A percentile compares a stretch with the other conserved stretches of the same genome.
phyloP scores from a whole-genome alignment of 2,113 vertebrate species.

The Oxyruncus cristatus region DNA sequence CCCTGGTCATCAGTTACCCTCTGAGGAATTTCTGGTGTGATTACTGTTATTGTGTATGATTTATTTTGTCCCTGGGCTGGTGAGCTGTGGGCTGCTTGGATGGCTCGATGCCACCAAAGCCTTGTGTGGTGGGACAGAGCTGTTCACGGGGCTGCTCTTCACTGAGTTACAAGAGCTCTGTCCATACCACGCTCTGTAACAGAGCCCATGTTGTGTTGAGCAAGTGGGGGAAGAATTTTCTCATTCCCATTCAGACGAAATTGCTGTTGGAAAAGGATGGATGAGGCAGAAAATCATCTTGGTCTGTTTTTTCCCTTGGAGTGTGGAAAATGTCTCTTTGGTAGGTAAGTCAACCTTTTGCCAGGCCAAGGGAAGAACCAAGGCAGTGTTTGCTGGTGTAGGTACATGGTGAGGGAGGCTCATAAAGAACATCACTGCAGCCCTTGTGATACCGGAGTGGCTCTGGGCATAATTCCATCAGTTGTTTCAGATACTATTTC shows the following conservation, averaged over 20 bases:
- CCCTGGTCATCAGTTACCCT: neutral
- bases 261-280: neutral
- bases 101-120: neutral
- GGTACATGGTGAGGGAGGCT: neutral
- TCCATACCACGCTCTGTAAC: neutral
- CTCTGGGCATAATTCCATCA: neutral
- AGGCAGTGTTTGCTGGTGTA: neutral
- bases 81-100: neutral
- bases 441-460: too few species aligned
- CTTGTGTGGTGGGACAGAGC: neutral
- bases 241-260: neutral
- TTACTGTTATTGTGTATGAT: neutral
- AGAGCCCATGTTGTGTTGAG: neutral
- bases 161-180: neutral
- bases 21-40: accelerated
- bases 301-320: neutral
- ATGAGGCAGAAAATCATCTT: neutral
- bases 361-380: neutral
- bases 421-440: accelerated
- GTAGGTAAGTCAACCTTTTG: neutral
- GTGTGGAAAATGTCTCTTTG: neutral
- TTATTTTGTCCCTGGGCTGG: neutral
- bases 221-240: neutral
- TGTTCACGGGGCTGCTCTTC: neutral
- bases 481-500: neutral